Conservation (phyloP, 2,113 vertebrate species). For the Anthoscopus minutus region DNA sequence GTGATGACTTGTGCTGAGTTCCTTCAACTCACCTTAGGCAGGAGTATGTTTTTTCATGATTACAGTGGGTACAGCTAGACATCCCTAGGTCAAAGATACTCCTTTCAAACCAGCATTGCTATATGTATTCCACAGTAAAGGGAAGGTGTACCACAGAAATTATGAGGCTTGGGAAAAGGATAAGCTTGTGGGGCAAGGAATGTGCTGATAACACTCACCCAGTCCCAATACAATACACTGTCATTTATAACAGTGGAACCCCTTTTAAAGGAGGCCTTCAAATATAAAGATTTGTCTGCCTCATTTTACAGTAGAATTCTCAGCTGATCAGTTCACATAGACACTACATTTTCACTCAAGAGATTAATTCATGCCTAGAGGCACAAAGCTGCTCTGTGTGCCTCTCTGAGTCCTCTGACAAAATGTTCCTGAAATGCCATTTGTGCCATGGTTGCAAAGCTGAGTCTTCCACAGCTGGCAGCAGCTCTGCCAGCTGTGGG, state of each 20-base stretch:
- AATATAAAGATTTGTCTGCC: not conserved
- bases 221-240: not conserved
- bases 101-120: not conserved
- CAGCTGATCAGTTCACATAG: not conserved
- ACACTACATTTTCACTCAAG: not conserved
- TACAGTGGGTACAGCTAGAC: not conserved
- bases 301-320: slow-evolving; percentile 2
- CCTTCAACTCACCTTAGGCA: not conserved
- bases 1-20: not conserved
- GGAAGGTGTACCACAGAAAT: not conserved
- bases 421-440: not conserved
- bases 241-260: not conserved
- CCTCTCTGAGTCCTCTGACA: not conserved
- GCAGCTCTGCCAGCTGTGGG: not conserved
- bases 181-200: not conserved
- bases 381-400: not conserved
- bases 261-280: not conserved
- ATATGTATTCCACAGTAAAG: not conserved
- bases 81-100: not conserved
- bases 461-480: slow-evolving; percentile 19
- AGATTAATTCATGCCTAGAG: slow-evolving; percentile 10
- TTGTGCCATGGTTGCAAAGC: not conserved
- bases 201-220: not conserved
- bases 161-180: not conserved
- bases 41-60: fast-evolving